A percentile compares a stretch with the other conserved stretches of the same genome.
Evolutionary conservation across 2,888 invertebrate genomes (phyloP).

Genomic region (Agriopis leucophaearia): DNA sequence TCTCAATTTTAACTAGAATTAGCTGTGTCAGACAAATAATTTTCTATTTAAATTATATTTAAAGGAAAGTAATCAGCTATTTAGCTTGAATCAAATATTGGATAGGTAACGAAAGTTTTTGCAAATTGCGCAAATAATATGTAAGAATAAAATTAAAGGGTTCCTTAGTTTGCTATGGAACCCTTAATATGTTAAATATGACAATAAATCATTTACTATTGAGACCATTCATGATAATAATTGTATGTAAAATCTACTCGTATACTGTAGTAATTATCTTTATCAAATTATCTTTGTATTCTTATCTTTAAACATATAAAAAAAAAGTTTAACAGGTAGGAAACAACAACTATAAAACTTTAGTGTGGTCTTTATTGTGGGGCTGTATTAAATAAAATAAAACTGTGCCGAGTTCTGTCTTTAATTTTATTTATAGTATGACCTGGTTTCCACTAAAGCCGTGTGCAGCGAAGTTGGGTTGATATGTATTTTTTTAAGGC

Average conservation of each 20-base stretch:
- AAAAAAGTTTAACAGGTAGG: constrained; percentile 38
- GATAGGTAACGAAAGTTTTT: constrained; percentile 50
- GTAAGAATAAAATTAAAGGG: neutral
- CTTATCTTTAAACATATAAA: constrained; percentile 15
- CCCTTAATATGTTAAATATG: neutral
- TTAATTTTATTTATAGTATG: constrained; percentile 52
- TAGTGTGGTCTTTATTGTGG: constrained; percentile 72
- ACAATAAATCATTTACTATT: constrained; percentile 69
- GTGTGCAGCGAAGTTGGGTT: no score
- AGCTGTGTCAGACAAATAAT: constrained; percentile 86
- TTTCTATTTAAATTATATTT: constrained; percentile 47
- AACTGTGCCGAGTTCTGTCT: constrained; percentile 61
- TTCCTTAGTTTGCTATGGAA: no score
- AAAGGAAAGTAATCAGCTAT: constrained; percentile 40
- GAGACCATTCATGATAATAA: constrained; percentile 74
- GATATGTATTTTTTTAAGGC: no score
- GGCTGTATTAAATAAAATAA: constrained; percentile 71
- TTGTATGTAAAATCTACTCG: constrained; percentile 61
- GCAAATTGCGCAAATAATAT: constrained; percentile 36
- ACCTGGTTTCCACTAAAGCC: neutral
- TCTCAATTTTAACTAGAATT: constrained; percentile 69
- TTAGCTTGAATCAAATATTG: constrained; percentile 47
- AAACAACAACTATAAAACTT: constrained; percentile 56
- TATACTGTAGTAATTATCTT: constrained; percentile 57
- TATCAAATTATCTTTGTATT: constrained; percentile 43